A percentile compares a stretch with the other conserved stretches of the same genome.
phyloP scores from a whole-genome alignment of 1,140 invertebrate species.

The Drosophila orosa region DNA sequence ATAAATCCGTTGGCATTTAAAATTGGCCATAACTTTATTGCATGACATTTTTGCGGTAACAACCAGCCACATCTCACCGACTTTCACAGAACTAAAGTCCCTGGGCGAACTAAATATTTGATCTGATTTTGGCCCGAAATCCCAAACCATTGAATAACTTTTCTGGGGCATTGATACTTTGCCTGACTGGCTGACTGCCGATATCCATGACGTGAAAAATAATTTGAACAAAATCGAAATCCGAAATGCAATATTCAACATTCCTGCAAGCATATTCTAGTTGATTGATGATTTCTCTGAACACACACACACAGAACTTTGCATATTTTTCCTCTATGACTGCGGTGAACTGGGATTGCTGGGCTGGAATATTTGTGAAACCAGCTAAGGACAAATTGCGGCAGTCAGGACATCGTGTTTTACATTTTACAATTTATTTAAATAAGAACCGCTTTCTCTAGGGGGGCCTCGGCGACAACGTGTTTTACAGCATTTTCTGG shows the following conservation, averaged over 20 bases:
- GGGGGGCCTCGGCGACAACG: slow-evolving; percentile 1
- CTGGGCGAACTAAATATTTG: slow-evolving; percentile 10
- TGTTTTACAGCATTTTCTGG: slow-evolving; percentile 39
- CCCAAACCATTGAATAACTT: neutral
- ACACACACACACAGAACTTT: slow-evolving; percentile 17
- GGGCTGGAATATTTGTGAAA: slow-evolving; percentile 2
- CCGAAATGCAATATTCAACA: slow-evolving; percentile 56
- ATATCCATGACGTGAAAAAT: slow-evolving; percentile 30
- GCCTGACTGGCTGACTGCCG: neutral
- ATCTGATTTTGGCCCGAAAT: slow-evolving; percentile 1
- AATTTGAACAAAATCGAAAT: slow-evolving; percentile 35
- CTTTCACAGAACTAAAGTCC: slow-evolving; percentile 8
- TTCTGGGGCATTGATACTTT: slow-evolving; percentile 8
- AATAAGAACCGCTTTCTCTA: slow-evolving; percentile 33
- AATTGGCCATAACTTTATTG: neutral
- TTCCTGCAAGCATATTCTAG: slow-evolving; percentile 25
- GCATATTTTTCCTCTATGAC: slow-evolving; percentile 25
- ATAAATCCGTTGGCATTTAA: neutral
- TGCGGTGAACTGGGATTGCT: slow-evolving; percentile 20
- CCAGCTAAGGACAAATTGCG: slow-evolving; percentile 17
- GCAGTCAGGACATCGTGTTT: slow-evolving; percentile 33
- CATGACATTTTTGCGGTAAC: slow-evolving; percentile 12
- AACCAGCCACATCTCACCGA: neutral
- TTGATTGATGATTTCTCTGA: slow-evolving; percentile 40
- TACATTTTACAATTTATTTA: slow-evolving; percentile 47